Evolutionary conservation across 2,113 vertebrate species (phyloP).

Genomic region (Oophaga pumilio): DNA sequence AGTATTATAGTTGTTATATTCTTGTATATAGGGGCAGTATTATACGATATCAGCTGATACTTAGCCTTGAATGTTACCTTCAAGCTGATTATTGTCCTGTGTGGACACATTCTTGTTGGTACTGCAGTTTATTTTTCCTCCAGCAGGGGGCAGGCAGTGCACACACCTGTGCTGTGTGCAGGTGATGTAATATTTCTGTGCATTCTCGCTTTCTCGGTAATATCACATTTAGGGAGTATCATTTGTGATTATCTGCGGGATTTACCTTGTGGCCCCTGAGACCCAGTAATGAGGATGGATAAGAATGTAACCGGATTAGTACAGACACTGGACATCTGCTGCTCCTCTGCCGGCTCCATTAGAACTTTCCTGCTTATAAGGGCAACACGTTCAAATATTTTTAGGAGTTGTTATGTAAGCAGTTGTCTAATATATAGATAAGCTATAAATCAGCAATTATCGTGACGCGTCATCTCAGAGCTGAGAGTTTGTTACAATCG

Average conservation of each 20-base stretch:
- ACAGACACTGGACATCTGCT: background rate
- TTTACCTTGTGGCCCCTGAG: background rate
- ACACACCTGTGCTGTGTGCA: background rate
- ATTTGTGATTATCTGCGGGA: background rate
- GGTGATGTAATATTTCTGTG: background rate
- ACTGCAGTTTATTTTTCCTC: background rate
- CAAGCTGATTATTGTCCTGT: too few species aligned
- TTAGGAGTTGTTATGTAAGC: too few species aligned
- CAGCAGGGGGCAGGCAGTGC: conserved; percentile 14
- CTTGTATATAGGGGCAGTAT: background rate
- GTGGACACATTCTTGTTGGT: background rate
- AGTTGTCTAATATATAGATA: background rate
- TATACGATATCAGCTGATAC: too few species aligned
- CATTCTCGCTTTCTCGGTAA: background rate
- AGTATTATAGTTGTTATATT: background rate
- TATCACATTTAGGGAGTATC: background rate
- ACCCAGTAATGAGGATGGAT: background rate
- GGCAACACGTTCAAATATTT: too few species aligned
- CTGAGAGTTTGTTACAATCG: too few species aligned
- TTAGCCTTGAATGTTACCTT: too few species aligned
- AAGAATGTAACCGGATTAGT: background rate
- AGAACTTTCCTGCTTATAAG: too few species aligned
- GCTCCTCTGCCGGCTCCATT: background rate
- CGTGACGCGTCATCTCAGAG: too few species aligned
- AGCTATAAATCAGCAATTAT: background rate